Conservation (phyloP, 2,797 vertebrate genomes). For the Varecia variegata region DNA sequence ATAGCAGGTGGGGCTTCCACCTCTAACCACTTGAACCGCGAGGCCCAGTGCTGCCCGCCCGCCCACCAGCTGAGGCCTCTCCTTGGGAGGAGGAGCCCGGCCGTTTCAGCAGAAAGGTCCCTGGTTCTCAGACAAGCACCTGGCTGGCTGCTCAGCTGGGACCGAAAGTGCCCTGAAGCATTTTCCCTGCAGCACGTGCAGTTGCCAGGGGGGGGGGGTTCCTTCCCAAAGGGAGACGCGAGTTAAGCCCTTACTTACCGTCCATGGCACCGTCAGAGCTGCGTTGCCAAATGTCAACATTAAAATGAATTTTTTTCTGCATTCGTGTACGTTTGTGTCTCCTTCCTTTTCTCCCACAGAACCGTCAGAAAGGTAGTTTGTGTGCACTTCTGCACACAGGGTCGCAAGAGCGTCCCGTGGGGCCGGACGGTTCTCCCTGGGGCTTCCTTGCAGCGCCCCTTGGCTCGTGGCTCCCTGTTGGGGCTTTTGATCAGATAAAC, state of each 20-base stretch:
- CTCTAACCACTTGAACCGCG: too few relatives aligned
- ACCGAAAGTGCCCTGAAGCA: not conserved
- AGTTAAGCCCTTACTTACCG: not conserved
- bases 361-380: accelerated
- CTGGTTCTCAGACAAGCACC: not conserved
- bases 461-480: accelerated
- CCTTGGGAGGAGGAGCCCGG: not conserved
- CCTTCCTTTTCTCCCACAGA: not conserved
- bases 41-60: accelerated
- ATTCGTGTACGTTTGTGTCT: not conserved
- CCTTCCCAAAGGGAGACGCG: not conserved
- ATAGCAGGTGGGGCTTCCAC: not conserved
- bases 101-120: not conserved
- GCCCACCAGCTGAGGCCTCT: not conserved
- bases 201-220: not conserved
- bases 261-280: not conserved
- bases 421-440: not conserved
- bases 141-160: not conserved
- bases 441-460: not conserved
- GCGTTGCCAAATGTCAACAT: not conserved
- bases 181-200: not conserved
- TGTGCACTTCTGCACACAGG: accelerated
- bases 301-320: not conserved
- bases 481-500: not conserved
- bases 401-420: not conserved